Evolutionary conservation across 1,140 invertebrate species (phyloP).

Genomic region (Listronotus oregonensis): DNA sequence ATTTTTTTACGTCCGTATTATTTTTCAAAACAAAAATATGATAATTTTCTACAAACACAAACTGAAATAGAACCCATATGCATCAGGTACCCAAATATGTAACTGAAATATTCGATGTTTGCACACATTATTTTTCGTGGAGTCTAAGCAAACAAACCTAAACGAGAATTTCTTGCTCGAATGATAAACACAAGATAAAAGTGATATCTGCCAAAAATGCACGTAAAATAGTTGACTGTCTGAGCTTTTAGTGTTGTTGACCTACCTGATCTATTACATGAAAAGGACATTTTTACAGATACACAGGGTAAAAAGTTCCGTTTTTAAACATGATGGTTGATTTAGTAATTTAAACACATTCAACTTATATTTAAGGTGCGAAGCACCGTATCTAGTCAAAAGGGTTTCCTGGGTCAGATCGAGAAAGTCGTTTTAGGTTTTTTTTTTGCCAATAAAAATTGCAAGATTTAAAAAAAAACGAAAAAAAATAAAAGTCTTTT

Average conservation of each 20-base stretch:
- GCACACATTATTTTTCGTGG: slow-evolving; percentile 9
- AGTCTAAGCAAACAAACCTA: slow-evolving; percentile 20
- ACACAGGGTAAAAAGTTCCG: background rate
- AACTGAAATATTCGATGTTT: slow-evolving; percentile 9
- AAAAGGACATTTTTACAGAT: slow-evolving; percentile 2
- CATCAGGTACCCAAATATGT: background rate
- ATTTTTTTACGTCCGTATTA: too few relatives aligned
- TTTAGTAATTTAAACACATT: too few relatives aligned
- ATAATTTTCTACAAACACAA: slow-evolving; percentile 7
- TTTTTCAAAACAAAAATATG: slow-evolving; percentile 1
- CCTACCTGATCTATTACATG: slow-evolving; percentile 2
- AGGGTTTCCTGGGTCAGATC: too few relatives aligned
- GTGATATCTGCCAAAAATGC: slow-evolving; percentile 20
- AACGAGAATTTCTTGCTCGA: slow-evolving; percentile 4
- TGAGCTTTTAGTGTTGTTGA: background rate
- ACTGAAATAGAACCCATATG: background rate
- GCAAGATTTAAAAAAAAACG: too few relatives aligned
- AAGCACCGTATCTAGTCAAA: too few relatives aligned
- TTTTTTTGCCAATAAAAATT: too few relatives aligned
- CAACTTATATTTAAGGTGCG: too few relatives aligned
- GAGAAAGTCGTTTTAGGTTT: too few relatives aligned
- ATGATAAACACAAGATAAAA: slow-evolving; percentile 16
- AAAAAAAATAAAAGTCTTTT: too few relatives aligned
- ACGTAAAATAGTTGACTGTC: slow-evolving; percentile 11
- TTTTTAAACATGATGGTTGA: too few relatives aligned